Evolutionary conservation across 1,140 invertebrate species (phyloP), one percentile per base, ranked within the genome.

Genomic region (Galleria mellonella): DNA sequence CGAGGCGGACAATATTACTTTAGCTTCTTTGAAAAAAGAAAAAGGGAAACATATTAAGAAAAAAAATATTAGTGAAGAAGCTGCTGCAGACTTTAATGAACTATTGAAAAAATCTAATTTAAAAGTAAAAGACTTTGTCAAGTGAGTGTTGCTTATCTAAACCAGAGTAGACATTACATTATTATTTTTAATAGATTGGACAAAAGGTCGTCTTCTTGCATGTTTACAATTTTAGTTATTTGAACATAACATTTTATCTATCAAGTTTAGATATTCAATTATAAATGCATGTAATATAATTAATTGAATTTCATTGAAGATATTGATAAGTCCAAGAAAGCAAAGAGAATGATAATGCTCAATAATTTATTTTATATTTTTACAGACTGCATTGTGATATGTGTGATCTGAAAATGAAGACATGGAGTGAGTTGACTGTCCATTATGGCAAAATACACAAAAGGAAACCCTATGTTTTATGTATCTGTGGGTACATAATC

Each of bases 101-200:
- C 32, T 79, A 45, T 47, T 78, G 9, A 65, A 67, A 44, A 70
- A 72, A 54, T 36, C 64, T n/a, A 62, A 70, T 51, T 59, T 72
- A 39, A 76, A 75, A 64, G 62, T 75, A 29, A 78, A 72, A 47
- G 72, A 83, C 55, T 77, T 78, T 68, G 72, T 83, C 5, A 74
- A 78, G 79, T 83, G 45, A 74, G 79, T 72, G 36, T 28, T 23
- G 11, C 46, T 38, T 32, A 15, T 13, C 2, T 23, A 23, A 23
- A 23, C 6, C 2, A 23, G 2, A 23, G 6, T 23, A 23, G 17
- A 2, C 6, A 23, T 23, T 23, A 23, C 6, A 23, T 6, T 6
- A 6, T 6, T 3, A 3, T 6, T 3, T 6, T 23, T 6, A 3
- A 23, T 23, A 23, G 17, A 23, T 2, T 6, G 17, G 2, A 23